A percentile compares a stretch with the other conserved stretches of the same genome.
Conservation (phyloP, 2,888 invertebrate genomes). For the Aquatica leii region DNA sequence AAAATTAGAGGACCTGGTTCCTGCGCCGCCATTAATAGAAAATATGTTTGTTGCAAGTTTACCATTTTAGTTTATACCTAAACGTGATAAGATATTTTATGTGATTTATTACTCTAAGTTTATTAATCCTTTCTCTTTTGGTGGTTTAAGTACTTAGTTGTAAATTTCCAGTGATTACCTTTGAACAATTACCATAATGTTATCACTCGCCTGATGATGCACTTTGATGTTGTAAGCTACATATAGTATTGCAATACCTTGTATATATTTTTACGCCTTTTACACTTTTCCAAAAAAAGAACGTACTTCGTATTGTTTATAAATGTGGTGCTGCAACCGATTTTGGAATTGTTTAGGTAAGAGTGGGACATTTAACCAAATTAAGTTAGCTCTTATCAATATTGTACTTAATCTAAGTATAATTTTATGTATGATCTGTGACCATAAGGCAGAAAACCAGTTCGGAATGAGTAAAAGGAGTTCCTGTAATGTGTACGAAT, state of each 20-base stretch:
- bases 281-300: slow-evolving; percentile 38
- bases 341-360: not conserved
- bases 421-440: slow-evolving; percentile 11
- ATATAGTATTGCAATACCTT: slow-evolving; percentile 31
- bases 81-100: slow-evolving; percentile 57
- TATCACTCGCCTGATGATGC: slow-evolving; percentile 29
- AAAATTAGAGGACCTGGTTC: slow-evolving; percentile 90
- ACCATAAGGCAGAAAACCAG: slow-evolving; percentile 23
- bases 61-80: slow-evolving; percentile 75
- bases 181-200: slow-evolving; percentile 16
- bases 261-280: slow-evolving; percentile 34
- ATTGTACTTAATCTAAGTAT: not conserved
- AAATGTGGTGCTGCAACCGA: not conserved
- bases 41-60: slow-evolving; percentile 95
- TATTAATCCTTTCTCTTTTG: slow-evolving; percentile 8
- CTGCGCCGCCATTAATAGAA: slow-evolving; percentile 92
- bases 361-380: not conserved
- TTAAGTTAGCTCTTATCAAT: not conserved
- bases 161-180: slow-evolving; percentile 6
- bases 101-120: slow-evolving; percentile 53
- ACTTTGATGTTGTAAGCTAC: slow-evolving; percentile 26
- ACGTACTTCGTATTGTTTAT: slow-evolving; percentile 4
- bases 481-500: slow-evolving; percentile 27
- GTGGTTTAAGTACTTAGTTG: not conserved
- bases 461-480: slow-evolving; percentile 17